phyloP scores from a whole-genome alignment of 2,888 invertebrate genomes.

The Netelia melanura region DNA sequence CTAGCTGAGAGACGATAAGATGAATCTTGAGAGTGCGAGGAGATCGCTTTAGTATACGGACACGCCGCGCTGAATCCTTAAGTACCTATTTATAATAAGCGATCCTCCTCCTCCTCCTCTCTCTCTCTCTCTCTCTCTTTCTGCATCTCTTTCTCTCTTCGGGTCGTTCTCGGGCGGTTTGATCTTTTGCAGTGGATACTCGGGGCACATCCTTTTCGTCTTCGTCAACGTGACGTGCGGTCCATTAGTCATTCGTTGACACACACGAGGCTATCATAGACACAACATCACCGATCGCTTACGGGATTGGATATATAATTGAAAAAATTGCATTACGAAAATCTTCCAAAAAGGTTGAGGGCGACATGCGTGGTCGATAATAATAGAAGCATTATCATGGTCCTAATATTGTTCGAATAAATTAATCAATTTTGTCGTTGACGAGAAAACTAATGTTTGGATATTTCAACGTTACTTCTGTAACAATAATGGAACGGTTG shows the following conservation, averaged over 20 bases:
- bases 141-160: neutral
- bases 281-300: neutral
- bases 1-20: constrained; percentile 69
- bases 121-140: constrained; percentile 1
- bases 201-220: constrained; percentile 51
- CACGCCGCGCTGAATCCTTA: constrained; percentile 69
- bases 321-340: neutral
- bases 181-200: constrained; percentile 68
- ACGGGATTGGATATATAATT: neutral
- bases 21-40: constrained; percentile 70
- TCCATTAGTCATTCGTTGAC: constrained; percentile 81
- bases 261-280: constrained; percentile 51
- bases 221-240: constrained; percentile 72
- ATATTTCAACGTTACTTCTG: too few relatives aligned
- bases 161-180: constrained; percentile 51
- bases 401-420: too few relatives aligned
- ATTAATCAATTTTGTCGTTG: too few relatives aligned
- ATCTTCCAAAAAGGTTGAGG: too few relatives aligned
- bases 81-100: constrained; percentile 79
- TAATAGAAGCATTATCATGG: too few relatives aligned
- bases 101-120: constrained; percentile 22
- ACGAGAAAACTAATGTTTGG: too few relatives aligned
- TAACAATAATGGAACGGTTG: too few relatives aligned
- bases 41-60: constrained; percentile 39
- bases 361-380: too few relatives aligned